phyloP scores from a whole-genome alignment of 2,797 vertebrate genomes.

The Aeoliscus strigatus region DNA sequence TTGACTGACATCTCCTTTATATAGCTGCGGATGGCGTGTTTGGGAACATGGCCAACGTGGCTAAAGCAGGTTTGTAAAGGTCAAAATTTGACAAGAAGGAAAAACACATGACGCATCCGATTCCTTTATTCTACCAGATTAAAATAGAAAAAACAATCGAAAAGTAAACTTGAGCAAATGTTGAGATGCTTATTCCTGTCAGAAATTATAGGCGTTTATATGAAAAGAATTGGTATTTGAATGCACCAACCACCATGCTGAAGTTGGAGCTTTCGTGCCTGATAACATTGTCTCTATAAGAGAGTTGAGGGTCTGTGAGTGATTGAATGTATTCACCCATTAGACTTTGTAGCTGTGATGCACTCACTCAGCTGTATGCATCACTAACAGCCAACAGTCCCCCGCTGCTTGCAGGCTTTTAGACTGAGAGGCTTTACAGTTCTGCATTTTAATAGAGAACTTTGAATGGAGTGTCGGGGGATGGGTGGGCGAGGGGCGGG shows the following conservation, averaged over 20 bases:
- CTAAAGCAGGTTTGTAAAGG: no score
- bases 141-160: no score
- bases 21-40: no score
- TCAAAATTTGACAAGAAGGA: no score
- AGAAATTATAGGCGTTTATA: no score
- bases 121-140: no score
- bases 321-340: conserved; percentile 75
- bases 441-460: conserved; percentile 76
- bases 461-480: conserved; percentile 68
- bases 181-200: no score
- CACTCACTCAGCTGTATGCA: conserved; percentile 74
- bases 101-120: no score
- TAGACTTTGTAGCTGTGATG: conserved; percentile 73
- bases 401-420: conserved; percentile 74
- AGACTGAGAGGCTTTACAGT: conserved; percentile 70
- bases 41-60: no score
- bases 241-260: conserved; percentile 36
- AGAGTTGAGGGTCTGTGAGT: conserved; percentile 63
- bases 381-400: conserved; percentile 73
- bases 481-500: conserved; percentile 41
- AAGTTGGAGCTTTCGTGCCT: conserved; percentile 51
- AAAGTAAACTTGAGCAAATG: no score
- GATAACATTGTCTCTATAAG: conserved; percentile 64
- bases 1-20: neutral
- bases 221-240: conserved; percentile 43